Base-by-base conservation (phyloP, 37 sponge, comb jelly and placozoan genomes). In the Axinella damicornis region DNA sequence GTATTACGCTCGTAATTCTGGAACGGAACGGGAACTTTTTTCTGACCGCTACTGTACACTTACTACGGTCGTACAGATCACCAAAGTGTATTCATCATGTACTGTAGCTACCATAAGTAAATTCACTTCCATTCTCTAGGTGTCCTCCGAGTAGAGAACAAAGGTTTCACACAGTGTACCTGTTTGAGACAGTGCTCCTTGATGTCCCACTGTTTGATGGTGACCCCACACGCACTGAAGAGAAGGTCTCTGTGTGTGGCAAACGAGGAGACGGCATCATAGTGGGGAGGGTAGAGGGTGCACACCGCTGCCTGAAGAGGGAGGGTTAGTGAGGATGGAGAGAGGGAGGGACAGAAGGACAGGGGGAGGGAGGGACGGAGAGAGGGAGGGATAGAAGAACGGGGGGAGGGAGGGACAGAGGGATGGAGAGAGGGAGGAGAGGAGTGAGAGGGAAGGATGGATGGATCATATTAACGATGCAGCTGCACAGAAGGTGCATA, bases 211-310 rank as follows among this genome's bases (percentile, higher is more conserved):
- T 89, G 90, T 65, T 93, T 93, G 63, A 89, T 82, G 53, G 90
- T 83, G 30, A 85, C 86, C 0, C 90, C 90, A 78, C 94, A 93
- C 5, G 90, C 71, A 67, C 92, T 92, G 74, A 76, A 92, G 35
- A 92, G 41, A 14, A 57, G 65, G 54, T 74, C 67, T 13, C 65
- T 65, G 38, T 87, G 41, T 27, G 89, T 40, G 21, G 80, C 91
- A 60, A 94, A 72, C 2, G 91, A 82, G 1, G 94, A 84, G 31
- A 94, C 91, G 19, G 94, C 90, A 78, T 94, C 94, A 72, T 94
- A 94, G 78, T 94, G 94, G 27, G 87, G 84, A 69, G 94, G 94
- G 40, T 69, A 74, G 22, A 94, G 80, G 65, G 94, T 94, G 46
- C 76, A 72, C 46, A 72, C 55, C 15, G 90, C 75, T 0, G 59